Base-by-base conservation (phyloP, 2,113 vertebrate genomes). In the Misgurnus anguillicaudatus region DNA sequence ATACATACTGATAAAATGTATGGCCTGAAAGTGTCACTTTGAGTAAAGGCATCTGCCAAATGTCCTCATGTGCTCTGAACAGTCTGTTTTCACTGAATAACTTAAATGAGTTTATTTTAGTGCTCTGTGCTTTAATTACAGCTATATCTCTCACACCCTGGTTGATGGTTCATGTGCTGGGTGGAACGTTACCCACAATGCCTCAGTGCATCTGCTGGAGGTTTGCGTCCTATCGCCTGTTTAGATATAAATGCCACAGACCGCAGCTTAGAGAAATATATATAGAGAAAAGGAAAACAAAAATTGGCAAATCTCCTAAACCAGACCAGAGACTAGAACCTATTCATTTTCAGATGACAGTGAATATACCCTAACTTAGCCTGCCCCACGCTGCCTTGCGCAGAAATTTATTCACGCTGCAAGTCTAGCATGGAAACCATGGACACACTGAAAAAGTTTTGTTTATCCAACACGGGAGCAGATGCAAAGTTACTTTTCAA, bases 61-160 rank as follows among this genome's bases (percentile, higher is more conserved):
- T 51, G 45, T 31, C 51, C 19, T 75, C 17, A 41, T 61, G 57
- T 42, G 36, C 7, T 21, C 53, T 31, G 47, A 31, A 36, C 9
- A 19, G 53, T 1, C 16, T 38, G 41, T 19, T 3, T 13, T 38
- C 77, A 39, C n/a, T 78, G 16, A 39, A 16, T 6, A 36, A 41
- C 7, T 13, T 3, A 51, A 19, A 36, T 21, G 73, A 83, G 85
- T 65, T 51, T 89, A 87, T 93, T 92, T 91, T 85, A 83, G 85
- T 86, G 80, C 24, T 31, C 24, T 1, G 24, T 31, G 24, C 2
- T 31, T 31, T 88, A 90, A 91, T 92, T 91, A 89, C 85, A 90
- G 57, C 88, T 77, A 24, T 85, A 88, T 92, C 90, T 88, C 87
- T 91, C 88, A 88, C 79, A 79, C 21, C n/a, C 80, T 89, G 87